These are phyloP conservation scores for Ernsta delagoae DNA, from an alignment of 2,888 invertebrate genomes.

Conservation along the genomic window DNA sequence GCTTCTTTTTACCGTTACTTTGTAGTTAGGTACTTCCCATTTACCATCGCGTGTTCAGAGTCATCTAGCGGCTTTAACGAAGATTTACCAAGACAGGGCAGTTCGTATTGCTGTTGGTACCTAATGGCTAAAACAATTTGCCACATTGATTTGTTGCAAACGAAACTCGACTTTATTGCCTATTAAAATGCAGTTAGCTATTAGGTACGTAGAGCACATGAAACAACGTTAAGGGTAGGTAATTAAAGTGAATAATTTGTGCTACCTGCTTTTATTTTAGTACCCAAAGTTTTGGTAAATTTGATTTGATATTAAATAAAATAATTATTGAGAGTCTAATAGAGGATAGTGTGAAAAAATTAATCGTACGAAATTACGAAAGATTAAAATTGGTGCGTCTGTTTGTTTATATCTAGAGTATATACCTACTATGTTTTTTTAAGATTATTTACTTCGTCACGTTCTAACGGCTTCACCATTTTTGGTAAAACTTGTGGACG, in stretches of 20 bases:
- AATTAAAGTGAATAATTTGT: slow-evolving; percentile 10
- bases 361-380: too few species aligned
- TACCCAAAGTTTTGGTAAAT: too few species aligned
- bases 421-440: too few species aligned
- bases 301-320: too few species aligned
- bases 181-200: slow-evolving; percentile 50
- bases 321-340: too few species aligned
- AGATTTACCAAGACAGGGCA: slow-evolving; percentile 58
- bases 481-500: too few species aligned
- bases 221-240: background rate
- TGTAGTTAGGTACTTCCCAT: background rate
- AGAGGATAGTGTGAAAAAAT: too few species aligned
- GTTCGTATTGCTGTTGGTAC: slow-evolving; percentile 45
- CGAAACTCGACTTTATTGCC: slow-evolving; percentile 53
- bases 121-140: slow-evolving; percentile 46
- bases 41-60: slow-evolving; percentile 60
- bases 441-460: too few species aligned
- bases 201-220: background rate
- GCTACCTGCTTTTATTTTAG: background rate
- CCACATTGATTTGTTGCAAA: slow-evolving; percentile 66
- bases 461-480: too few species aligned
- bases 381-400: too few species aligned
- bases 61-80: slow-evolving; percentile 65
- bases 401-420: too few species aligned
- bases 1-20: too few species aligned